Conservation (phyloP, 2,797 vertebrate species). For the Crocidura indochinensis region DNA sequence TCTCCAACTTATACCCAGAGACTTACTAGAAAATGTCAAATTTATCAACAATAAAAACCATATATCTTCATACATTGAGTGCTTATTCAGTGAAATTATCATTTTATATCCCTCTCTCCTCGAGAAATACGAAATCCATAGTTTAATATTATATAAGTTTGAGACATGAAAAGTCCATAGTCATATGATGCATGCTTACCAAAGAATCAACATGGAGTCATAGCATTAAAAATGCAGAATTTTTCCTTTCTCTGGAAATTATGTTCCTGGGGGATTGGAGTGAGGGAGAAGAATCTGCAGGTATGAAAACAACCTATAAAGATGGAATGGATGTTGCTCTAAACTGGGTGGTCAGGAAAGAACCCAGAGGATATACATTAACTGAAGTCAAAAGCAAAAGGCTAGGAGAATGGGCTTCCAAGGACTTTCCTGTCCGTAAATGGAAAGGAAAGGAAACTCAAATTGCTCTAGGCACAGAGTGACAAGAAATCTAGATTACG, state of each 20-base stretch:
- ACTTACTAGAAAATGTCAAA: too few species aligned
- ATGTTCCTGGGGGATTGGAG: neutral
- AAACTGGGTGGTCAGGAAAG: neutral
- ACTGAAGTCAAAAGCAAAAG: neutral
- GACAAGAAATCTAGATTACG: too few species aligned
- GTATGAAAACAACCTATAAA: neutral
- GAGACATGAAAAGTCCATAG: neutral
- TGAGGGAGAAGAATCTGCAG: neutral
- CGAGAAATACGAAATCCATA: neutral
- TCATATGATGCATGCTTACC: slow-evolving; percentile 36
- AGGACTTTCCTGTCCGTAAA: too few species aligned
- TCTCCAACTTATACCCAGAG: neutral
- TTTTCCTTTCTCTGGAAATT: neutral
- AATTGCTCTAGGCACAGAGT: too few species aligned
- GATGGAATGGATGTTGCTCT: neutral
- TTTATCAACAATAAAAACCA: neutral
- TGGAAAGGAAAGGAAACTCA: accelerated
- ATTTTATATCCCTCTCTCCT: neutral
- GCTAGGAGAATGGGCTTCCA: neutral
- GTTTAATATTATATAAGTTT: slow-evolving; percentile 3
- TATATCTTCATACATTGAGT: neutral
- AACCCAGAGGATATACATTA: neutral
- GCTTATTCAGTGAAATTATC: neutral
- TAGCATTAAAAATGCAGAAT: neutral
- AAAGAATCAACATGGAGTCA: neutral